Evolutionary conservation across 2,888 invertebrate species (phyloP).

Genomic region (Strigamia maritima): DNA sequence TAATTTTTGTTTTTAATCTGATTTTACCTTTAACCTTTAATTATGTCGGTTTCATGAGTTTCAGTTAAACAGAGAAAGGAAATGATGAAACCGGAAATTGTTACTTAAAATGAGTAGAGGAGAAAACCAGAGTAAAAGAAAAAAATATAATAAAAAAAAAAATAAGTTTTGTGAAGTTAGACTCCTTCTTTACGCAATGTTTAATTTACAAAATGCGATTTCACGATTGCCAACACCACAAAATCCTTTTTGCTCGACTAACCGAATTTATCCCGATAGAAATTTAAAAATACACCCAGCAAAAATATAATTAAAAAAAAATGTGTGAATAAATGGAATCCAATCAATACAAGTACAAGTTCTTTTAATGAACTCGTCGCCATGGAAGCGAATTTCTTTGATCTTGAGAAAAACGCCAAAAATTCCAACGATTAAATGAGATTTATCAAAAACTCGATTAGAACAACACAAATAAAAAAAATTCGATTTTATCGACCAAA

Average conservation of each 20-base stretch:
- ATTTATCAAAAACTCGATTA: not conserved
- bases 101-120: not conserved
- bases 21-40: not conserved
- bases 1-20: not conserved
- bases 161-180: too few relatives aligned
- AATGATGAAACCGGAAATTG: not conserved
- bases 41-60: not conserved
- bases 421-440: not conserved
- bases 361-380: not conserved
- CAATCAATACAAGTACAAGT: conserved; percentile 18
- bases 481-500: not conserved
- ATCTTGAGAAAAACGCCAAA: not conserved
- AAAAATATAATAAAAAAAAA: too few relatives aligned
- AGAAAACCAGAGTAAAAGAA: not conserved
- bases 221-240: not conserved
- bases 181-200: too few relatives aligned
- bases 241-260: not conserved
- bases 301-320: not conserved
- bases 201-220: not conserved
- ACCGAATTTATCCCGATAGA: not conserved
- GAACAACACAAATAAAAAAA: not conserved
- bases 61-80: not conserved
- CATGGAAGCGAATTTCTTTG: conserved; percentile 5
- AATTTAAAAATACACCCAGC: too few relatives aligned
- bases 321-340: not conserved